Evolutionary conservation across 2,797 vertebrate species (phyloP).

Genomic region (Galaxias olidus): DNA sequence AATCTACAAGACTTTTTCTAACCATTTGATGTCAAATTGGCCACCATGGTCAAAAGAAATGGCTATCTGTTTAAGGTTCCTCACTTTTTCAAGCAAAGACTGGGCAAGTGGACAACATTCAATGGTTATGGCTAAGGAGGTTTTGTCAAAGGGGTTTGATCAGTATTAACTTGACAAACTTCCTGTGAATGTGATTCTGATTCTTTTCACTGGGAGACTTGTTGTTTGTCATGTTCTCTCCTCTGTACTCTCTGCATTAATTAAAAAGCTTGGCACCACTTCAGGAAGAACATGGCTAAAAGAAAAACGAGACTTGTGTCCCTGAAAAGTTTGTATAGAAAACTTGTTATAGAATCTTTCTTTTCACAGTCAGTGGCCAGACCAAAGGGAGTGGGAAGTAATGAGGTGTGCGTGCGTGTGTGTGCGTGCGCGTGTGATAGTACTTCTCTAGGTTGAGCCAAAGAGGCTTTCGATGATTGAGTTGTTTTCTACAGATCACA

Average conservation of each 20-base stretch:
- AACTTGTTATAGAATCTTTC: neutral
- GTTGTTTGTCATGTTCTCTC: neutral
- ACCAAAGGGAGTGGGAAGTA: neutral
- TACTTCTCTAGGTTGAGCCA: neutral
- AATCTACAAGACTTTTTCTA: too few relatives aligned
- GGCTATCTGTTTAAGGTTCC: too few relatives aligned
- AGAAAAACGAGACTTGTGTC: neutral
- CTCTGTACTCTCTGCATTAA: neutral
- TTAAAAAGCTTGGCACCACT: neutral
- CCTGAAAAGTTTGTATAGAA: conserved; percentile 1
- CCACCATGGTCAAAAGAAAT: too few relatives aligned
- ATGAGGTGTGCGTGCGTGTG: neutral
- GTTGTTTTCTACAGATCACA: conserved; percentile 4
- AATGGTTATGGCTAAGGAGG: too few relatives aligned
- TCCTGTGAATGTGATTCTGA: conserved; percentile 1
- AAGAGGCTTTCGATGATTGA: neutral
- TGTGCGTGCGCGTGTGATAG: neutral
- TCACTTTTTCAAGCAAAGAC: too few relatives aligned
- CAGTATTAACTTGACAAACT: too few relatives aligned
- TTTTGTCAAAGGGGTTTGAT: too few relatives aligned
- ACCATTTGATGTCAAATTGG: too few relatives aligned
- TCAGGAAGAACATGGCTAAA: neutral
- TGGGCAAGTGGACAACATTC: too few relatives aligned
- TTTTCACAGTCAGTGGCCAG: neutral
- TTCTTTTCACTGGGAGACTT: neutral